Base-by-base conservation (phyloP, 2,113 vertebrate species). In the Aleadryas rufinucha region DNA sequence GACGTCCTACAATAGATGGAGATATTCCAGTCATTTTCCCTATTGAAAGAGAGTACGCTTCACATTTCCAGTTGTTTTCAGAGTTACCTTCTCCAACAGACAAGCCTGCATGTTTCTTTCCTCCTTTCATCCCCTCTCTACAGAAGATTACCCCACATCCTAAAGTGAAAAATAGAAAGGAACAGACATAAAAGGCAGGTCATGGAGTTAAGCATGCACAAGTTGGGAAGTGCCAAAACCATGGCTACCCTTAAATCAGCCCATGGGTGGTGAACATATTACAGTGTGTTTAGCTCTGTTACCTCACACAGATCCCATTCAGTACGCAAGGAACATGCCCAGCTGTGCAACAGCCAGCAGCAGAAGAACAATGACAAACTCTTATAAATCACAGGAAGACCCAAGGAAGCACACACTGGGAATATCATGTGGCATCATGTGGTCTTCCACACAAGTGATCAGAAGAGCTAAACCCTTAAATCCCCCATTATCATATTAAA, bases 391-490 rank as follows among this genome's bases (percentile, higher is more conserved):
- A 60, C 60, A 63, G 37, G n/a, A 27, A 84, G 30, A 49, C 9
- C 6, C 30, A 19, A 76, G 41, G 63, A 74, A 87, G 44, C 2
- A 2, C 42, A 47, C 56, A 41, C 13, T 6, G 37, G 79, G 79
- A 84, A 42, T 84, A 96, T 77, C 60, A 16, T 12, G 33, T 89
- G 35, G 50, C 76, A 92, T 70, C 59, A n/a, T 2, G 15, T 15
- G 72, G 50, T 28, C 68, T 90, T 81, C 33, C 60, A 60, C 50
- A 50, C 19, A 77, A 60, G 59, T 63, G 50, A 65, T 45, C 56
- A 56, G 56, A 89, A 92, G 54, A 77, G 35, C 23, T 90, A 24
- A 42, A 93, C 37, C 63, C 52, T 93, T 77, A 69, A 63, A 77
- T 80, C 21, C 24, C 5, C 3, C 22, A 74, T 86, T 90, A 84